phyloP scores from a whole-genome alignment of 2,888 invertebrate species.

The Branchinecta sandiegonensis region DNA sequence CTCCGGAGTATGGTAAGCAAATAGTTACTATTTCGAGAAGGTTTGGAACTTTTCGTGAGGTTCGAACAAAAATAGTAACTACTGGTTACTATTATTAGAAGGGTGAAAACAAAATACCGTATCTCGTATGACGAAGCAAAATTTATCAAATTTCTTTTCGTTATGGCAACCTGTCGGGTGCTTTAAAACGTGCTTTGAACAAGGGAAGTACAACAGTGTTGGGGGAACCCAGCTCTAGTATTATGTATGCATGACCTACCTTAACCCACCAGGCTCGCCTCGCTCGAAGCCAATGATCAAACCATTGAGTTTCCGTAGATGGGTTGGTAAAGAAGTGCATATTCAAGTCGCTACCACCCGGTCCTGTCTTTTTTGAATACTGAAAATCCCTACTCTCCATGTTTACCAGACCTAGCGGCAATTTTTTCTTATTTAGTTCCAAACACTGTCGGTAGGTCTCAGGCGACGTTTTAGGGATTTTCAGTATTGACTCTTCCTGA shows the following conservation, averaged over 20 bases:
- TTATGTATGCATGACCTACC: background rate
- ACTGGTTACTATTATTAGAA: too few relatives aligned
- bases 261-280: constrained; percentile 48
- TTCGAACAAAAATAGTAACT: too few relatives aligned
- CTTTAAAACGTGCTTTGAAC: too few relatives aligned
- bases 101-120: too few relatives aligned
- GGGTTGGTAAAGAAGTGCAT: background rate
- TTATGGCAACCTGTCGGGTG: too few relatives aligned
- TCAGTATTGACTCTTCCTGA: background rate
- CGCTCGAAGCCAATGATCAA: constrained; percentile 87
- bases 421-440: background rate
- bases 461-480: background rate
- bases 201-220: too few relatives aligned
- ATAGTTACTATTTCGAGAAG: too few relatives aligned
- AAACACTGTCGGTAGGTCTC: background rate
- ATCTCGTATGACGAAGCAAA: too few relatives aligned
- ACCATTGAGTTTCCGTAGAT: constrained; percentile 51
- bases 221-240: too few relatives aligned
- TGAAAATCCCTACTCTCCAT: constrained; percentile 1
- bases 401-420: background rate
- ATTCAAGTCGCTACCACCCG: background rate
- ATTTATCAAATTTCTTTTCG: too few relatives aligned
- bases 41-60: too few relatives aligned
- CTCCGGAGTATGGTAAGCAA: too few relatives aligned
- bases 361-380: background rate